phyloP scores from a whole-genome alignment of 2,888 invertebrate species.

The Alitta virens region DNA sequence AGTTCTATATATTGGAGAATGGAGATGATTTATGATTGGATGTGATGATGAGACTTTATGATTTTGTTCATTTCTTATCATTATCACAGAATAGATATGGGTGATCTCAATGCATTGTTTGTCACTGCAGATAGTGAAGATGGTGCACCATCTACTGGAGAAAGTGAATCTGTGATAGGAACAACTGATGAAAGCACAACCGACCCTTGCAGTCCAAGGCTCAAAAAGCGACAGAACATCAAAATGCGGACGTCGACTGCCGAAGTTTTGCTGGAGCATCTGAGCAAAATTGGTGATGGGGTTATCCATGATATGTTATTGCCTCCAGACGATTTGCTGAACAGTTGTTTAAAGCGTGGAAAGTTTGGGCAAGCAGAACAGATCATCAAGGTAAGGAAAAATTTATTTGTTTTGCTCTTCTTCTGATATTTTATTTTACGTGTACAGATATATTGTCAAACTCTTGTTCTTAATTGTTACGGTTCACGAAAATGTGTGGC shows the following conservation, averaged over 20 bases:
- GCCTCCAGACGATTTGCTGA: slow-evolving; percentile 71
- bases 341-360: slow-evolving; percentile 72
- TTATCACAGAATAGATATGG: too few species aligned
- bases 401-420: too few species aligned
- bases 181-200: slow-evolving; percentile 8
- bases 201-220: neutral
- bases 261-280: neutral
- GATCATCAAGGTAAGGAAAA: slow-evolving; percentile 74
- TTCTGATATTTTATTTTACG: too few species aligned
- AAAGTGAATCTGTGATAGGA: slow-evolving; percentile 1
- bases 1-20: too few species aligned
- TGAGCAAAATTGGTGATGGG: slow-evolving; percentile 1
- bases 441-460: too few species aligned
- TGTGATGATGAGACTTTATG: too few species aligned
- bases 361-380: slow-evolving; percentile 74
- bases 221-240: neutral
- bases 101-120: too few species aligned
- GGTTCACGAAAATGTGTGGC: too few species aligned
- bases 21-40: too few species aligned
- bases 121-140: neutral
- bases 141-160: neutral
- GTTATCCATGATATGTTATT: slow-evolving; percentile 64
- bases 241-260: neutral
- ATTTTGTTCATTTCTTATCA: too few species aligned
- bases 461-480: too few species aligned